phyloP scores from a whole-genome alignment of 2,888 invertebrate genomes.

The Copidosoma aretas region DNA sequence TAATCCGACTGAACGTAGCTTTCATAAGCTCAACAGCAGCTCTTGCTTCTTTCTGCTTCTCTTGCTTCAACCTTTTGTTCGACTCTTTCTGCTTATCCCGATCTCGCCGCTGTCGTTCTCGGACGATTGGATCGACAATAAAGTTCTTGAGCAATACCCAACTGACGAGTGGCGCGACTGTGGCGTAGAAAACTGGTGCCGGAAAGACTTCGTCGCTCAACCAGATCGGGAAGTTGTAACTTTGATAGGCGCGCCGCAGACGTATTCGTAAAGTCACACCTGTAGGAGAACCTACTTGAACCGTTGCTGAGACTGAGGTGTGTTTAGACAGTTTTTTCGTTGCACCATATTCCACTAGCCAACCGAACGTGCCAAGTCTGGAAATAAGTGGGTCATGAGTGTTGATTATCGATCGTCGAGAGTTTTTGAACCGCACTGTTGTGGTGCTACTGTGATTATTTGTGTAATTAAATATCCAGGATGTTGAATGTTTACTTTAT shows the following conservation, averaged over 20 bases:
- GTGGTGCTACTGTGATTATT: not conserved
- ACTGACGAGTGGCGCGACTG: slow-evolving; percentile 82
- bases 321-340: slow-evolving; percentile 93
- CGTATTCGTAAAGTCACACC: slow-evolving; percentile 90
- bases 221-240: slow-evolving; percentile 87
- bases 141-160: slow-evolving; percentile 84
- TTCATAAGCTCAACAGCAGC: slow-evolving; percentile 90
- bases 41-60: slow-evolving; percentile 83
- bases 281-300: slow-evolving; percentile 83
- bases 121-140: slow-evolving; percentile 83
- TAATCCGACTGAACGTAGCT: slow-evolving; percentile 84
- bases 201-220: slow-evolving; percentile 89
- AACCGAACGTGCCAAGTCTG: slow-evolving; percentile 86
- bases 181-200: slow-evolving; percentile 91
- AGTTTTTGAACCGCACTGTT: not conserved
- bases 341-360: slow-evolving; percentile 86
- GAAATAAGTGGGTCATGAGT: not conserved
- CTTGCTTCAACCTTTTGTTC: slow-evolving; percentile 77
- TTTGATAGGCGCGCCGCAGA: slow-evolving; percentile 85
- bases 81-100: slow-evolving; percentile 83
- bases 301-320: slow-evolving; percentile 84
- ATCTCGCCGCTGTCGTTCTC: slow-evolving; percentile 79
- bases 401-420: not conserved
- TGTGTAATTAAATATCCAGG: not conserved
- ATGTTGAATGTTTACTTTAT: not conserved